These are phyloP conservation scores for Pseudochirops corinnae DNA, from an alignment of 2,797 vertebrate genomes.

Conservation along the genomic window DNA sequence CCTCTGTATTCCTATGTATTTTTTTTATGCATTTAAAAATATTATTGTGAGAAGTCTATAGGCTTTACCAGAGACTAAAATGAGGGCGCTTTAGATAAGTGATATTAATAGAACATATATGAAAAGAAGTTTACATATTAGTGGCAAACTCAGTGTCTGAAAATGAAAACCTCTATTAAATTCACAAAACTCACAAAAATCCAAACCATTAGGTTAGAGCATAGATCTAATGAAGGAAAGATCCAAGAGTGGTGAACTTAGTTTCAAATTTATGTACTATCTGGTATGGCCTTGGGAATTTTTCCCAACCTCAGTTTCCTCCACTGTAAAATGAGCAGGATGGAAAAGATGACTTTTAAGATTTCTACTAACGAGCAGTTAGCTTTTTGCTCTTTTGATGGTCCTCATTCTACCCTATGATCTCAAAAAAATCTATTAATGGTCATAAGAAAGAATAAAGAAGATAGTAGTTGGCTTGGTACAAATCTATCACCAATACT, in stretches of 20 bases:
- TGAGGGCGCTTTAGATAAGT: neutral
- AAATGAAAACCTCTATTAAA: conserved; percentile 48
- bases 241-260: neutral
- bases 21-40: neutral
- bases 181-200: conserved; percentile 18
- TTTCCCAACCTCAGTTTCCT: neutral
- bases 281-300: neutral
- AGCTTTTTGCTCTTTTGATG: neutral
- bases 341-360: neutral
- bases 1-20: neutral
- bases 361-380: neutral
- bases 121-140: conserved; percentile 8
- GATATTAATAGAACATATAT: conserved; percentile 40
- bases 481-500: conserved; percentile 10
- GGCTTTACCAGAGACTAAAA: neutral
- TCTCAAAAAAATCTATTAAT: neutral
- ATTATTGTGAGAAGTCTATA: neutral
- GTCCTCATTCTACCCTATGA: neutral
- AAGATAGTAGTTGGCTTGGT: conserved; percentile 1
- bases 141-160: neutral
- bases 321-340: neutral
- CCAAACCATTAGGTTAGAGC: conserved; percentile 43
- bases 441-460: neutral
- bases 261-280: neutral
- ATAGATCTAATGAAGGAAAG: conserved; percentile 47